Percentiles rank a stretch among this genome's conserved stretches.
These are phyloP conservation scores for Crotalus horridus DNA, from an alignment of 2,113 vertebrate genomes.

Conservation along the genomic window DNA sequence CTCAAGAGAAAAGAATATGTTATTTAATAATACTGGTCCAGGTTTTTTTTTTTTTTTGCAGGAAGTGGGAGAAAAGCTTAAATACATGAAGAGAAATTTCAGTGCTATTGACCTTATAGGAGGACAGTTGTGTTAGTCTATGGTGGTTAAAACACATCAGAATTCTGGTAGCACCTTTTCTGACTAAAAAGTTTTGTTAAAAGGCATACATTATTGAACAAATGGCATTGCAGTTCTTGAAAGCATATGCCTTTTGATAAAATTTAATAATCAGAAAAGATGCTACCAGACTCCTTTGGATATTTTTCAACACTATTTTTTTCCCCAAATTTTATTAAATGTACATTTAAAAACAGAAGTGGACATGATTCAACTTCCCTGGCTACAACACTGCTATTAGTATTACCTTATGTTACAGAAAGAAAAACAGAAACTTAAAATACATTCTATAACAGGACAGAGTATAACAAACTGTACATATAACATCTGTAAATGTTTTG, in stretches of 20 bases:
- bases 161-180: not conserved
- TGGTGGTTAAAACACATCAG: not conserved
- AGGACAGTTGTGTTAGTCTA: not conserved
- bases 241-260: not conserved
- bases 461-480: no score
- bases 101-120: not conserved
- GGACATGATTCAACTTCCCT: no score
- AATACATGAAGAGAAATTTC: not conserved
- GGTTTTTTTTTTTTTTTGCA: not conserved
- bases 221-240: not conserved
- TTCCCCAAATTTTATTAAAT: no score
- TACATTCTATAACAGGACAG: no score
- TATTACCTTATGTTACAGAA: no score
- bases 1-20: not conserved
- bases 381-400: no score
- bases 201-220: not conserved
- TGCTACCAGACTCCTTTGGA: not conserved
- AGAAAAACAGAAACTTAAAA: no score
- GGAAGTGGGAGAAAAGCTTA: not conserved
- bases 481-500: no score
- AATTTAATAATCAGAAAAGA: not conserved
- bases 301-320: not conserved
- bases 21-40: not conserved
- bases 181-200: not conserved
- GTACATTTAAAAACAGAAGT: no score